These are phyloP conservation scores for Tachina lurida DNA, from an alignment of 2,888 invertebrate species.

Conservation along the genomic window DNA sequence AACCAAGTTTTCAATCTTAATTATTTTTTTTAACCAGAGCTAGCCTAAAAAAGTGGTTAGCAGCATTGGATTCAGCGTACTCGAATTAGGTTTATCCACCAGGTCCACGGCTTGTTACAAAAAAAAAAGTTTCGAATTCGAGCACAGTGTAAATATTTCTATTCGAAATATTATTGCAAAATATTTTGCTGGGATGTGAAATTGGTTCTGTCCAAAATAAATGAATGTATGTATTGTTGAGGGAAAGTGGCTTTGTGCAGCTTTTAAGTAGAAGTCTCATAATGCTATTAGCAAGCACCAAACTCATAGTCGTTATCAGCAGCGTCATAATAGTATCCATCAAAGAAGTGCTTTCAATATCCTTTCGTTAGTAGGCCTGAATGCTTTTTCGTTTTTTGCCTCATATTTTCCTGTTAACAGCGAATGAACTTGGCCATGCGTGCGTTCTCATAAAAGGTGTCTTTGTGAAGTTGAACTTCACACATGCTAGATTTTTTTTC, in stretches of 20 bases:
- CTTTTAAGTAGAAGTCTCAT: slow-evolving; percentile 14
- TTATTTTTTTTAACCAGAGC: too few relatives aligned
- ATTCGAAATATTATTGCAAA: too few relatives aligned
- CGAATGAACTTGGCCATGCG: background rate
- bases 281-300: slow-evolving; percentile 5
- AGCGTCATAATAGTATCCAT: slow-evolving; percentile 14
- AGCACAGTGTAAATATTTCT: too few relatives aligned
- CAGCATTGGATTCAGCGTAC: too few relatives aligned
- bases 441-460: background rate
- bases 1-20: too few relatives aligned
- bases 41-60: too few relatives aligned
- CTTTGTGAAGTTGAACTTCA: background rate
- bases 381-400: slow-evolving; percentile 4
- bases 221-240: slow-evolving; percentile 20
- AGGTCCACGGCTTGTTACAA: too few relatives aligned
- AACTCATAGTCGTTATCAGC: background rate
- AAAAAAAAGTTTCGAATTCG: too few relatives aligned
- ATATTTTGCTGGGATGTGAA: too few relatives aligned
- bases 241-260: slow-evolving; percentile 1
- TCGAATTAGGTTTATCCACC: too few relatives aligned
- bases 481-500: background rate
- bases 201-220: background rate
- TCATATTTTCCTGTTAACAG: background rate
- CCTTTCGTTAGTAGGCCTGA: slow-evolving; percentile 28
- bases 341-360: slow-evolving; percentile 42